Percentiles rank a stretch among this genome's conserved stretches.
phyloP scores from a whole-genome alignment of 2,113 vertebrate genomes.

The Clarias macrocephalus region DNA sequence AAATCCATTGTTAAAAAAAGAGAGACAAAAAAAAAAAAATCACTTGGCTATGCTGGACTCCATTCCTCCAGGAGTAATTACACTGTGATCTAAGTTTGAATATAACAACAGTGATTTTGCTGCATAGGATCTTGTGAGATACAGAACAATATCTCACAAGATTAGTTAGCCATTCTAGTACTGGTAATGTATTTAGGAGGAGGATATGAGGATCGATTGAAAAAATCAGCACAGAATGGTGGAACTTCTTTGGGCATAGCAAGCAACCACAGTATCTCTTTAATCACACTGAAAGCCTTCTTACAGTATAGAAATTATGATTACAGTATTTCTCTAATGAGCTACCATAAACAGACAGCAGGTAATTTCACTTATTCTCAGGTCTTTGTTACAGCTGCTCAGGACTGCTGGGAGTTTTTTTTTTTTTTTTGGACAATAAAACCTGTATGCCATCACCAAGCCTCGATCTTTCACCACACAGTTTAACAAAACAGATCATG shows the following conservation, averaged over 20 bases:
- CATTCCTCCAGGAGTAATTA: neutral
- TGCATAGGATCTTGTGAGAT: neutral
- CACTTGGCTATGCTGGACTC: neutral
- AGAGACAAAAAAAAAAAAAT: neutral
- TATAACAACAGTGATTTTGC: neutral
- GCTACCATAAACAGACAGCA: neutral
- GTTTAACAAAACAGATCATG: neutral
- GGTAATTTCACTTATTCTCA: neutral
- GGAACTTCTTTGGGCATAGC: slow-evolving; percentile 11
- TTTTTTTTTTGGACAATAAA: neutral
- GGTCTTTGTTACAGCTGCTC: neutral
- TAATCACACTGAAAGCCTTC: neutral
- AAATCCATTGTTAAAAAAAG: too few species aligned
- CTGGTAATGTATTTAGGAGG: neutral
- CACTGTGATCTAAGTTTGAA: neutral
- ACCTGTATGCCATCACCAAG: neutral
- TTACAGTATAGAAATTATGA: neutral
- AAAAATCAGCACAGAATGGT: slow-evolving; percentile 28
- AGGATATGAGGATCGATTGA: neutral
- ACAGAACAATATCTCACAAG: neutral
- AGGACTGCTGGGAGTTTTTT: neutral
- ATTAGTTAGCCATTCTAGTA: neutral
- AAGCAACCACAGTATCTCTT: neutral
- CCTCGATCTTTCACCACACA: neutral
- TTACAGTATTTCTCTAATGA: neutral